Evolutionary conservation across 2,797 vertebrate species (phyloP).

Genomic region (Jordanella pulchra): DNA sequence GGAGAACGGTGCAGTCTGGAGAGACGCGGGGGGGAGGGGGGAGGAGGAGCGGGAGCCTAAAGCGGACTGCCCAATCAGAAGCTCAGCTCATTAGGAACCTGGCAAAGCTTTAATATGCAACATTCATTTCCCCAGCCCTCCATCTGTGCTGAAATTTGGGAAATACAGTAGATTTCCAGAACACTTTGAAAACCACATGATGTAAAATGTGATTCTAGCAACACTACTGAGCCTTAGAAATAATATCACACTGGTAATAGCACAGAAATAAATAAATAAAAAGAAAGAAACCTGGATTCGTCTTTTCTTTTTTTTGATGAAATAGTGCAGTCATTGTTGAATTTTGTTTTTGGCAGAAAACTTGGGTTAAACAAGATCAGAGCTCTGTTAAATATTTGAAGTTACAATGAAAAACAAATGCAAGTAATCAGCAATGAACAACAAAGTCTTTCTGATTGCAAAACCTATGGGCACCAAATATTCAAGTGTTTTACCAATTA

Average conservation of each 20-base stretch:
- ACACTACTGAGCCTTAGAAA: constrained; percentile 64
- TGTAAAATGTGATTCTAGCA: constrained; percentile 70
- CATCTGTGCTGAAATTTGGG: constrained; percentile 74
- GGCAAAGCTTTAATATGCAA: constrained; percentile 77
- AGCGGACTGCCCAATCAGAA: constrained; percentile 82
- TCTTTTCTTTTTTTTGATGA: constrained; percentile 52
- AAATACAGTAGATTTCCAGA: constrained; percentile 71
- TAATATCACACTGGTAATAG: constrained; percentile 53
- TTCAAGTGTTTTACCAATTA: not conserved
- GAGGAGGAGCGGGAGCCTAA: constrained; percentile 83
- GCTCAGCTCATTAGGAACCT: constrained; percentile 77
- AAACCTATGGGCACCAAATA: constrained; percentile 37
- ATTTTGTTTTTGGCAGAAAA: constrained; percentile 69
- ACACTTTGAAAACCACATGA: constrained; percentile 75
- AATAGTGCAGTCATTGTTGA: constrained; percentile 78
- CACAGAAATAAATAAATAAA: constrained; percentile 35
- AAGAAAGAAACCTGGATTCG: constrained; percentile 51
- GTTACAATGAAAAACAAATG: constrained; percentile 27
- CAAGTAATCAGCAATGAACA: constrained; percentile 33
- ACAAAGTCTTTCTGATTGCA: constrained; percentile 36
- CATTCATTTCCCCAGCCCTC: constrained; percentile 74
- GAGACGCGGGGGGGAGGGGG: too few relatives aligned
- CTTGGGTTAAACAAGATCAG: constrained; percentile 77
- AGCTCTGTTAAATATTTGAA: constrained; percentile 68
- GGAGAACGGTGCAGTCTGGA: constrained; percentile 91